Evolutionary conservation across 2,797 vertebrate genomes (phyloP).

Genomic region (Pogonophryne albipinna): DNA sequence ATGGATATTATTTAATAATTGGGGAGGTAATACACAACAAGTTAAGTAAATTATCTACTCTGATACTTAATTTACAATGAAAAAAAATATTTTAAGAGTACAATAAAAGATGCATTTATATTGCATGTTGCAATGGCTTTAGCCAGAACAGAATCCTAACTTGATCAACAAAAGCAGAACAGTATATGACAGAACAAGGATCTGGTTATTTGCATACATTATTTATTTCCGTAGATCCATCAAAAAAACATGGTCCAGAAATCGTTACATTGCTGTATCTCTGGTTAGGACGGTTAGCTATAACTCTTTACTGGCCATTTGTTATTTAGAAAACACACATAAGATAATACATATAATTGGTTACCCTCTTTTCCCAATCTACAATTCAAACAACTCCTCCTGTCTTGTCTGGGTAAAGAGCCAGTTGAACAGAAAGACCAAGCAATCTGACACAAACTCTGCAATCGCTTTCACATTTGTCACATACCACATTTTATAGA

Average conservation of each 20-base stretch:
- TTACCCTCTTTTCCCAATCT: constrained; percentile 23
- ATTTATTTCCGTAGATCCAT: constrained; percentile 44
- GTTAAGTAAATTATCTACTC: not conserved
- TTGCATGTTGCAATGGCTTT: not conserved
- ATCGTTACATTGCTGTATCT: not conserved
- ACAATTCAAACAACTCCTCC: constrained; percentile 80
- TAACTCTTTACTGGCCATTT: not conserved
- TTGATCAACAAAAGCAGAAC: not conserved
- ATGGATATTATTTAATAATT: not conserved
- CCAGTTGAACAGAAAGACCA: constrained; percentile 66
- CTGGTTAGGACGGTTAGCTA: not conserved
- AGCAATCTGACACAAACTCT: constrained; percentile 55
- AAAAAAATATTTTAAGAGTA: too few relatives aligned
- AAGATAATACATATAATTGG: not conserved
- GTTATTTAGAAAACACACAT: constrained; percentile 24
- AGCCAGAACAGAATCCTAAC: not conserved
- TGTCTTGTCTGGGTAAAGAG: constrained; percentile 76
- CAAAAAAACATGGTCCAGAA: constrained; percentile 7
- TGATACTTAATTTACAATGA: not conserved
- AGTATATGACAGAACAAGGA: not conserved
- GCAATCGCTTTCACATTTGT: constrained; percentile 67
- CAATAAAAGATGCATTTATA: too few relatives aligned
- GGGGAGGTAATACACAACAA: not conserved
- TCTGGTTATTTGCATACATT: not conserved
- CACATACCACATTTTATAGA: constrained; percentile 83